Percentiles rank a stretch among this genome's conserved stretches.
These are phyloP conservation scores for Apis laboriosa DNA, from an alignment of 1,140 invertebrate genomes.

Conservation along the genomic window DNA sequence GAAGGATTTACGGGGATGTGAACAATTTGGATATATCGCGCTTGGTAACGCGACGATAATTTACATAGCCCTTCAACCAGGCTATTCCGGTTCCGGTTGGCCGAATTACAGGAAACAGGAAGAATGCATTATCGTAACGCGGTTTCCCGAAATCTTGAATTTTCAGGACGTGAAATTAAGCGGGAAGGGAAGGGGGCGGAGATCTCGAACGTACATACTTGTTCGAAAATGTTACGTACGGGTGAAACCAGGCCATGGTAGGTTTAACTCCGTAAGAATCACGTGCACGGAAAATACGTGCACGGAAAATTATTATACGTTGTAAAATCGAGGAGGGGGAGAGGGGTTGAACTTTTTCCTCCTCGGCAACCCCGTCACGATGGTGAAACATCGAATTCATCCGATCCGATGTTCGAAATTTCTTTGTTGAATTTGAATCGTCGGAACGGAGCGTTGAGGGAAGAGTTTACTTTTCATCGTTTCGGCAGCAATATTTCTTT, in stretches of 20 bases:
- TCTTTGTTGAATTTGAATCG: constrained; percentile 23
- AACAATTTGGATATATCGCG: background rate
- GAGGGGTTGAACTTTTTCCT: too few species aligned
- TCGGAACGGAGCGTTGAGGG: background rate
- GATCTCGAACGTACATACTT: constrained; percentile 18
- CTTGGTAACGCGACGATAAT: constrained; percentile 9
- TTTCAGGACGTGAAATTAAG: constrained; percentile 13
- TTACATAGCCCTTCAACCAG: background rate
- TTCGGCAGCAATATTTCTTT: too few species aligned
- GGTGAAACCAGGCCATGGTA: constrained; percentile 29
- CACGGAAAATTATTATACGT: constrained; percentile 37
- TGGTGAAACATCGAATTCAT: constrained; percentile 38
- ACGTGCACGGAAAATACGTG: constrained; percentile 50
- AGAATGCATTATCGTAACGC: constrained; percentile 18
- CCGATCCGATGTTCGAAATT: constrained; percentile 12
- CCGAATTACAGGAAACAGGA: constrained; percentile 9
- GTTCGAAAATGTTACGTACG: background rate
- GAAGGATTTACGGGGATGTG: constrained; percentile 6
- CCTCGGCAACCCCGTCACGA: constrained; percentile 13
- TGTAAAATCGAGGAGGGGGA: background rate
- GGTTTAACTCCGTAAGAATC: constrained; percentile 48
- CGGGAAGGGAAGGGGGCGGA: background rate
- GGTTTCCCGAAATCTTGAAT: constrained; percentile 38
- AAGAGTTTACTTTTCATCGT: too few species aligned
- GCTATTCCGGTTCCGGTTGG: background rate